Percentiles rank a stretch among this genome's conserved stretches.
Evolutionary conservation across 2,113 vertebrate genomes (phyloP).

Genomic region (Thryonomys swinderianus): DNA sequence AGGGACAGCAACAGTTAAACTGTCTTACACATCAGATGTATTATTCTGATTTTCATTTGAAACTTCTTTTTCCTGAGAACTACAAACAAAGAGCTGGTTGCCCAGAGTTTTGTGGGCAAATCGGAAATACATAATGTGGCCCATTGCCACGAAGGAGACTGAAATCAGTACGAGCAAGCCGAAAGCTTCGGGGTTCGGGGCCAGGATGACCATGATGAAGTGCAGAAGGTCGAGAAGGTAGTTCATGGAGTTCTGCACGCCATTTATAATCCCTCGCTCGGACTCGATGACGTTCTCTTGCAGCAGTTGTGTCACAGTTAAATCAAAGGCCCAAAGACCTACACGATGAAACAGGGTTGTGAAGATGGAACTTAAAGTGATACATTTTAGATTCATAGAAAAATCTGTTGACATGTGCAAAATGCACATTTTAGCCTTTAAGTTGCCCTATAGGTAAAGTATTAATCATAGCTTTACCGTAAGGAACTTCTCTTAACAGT

Average conservation of each 20-base stretch:
- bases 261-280: conserved; percentile 97
- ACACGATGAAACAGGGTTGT: conserved; percentile 21
- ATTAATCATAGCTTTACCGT: not conserved
- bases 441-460: not conserved
- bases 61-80: conserved; percentile 83
- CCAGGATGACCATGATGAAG: conserved; percentile 99
- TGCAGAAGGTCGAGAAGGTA: conserved; percentile 98
- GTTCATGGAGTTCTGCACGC: conserved; percentile 99
- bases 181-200: conserved; percentile 97
- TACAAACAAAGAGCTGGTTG: conserved; percentile 91
- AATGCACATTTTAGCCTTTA: not conserved
- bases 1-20: not conserved
- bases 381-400: not conserved
- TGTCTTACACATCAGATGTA: conserved; percentile 83
- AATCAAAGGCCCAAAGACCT: conserved; percentile 99
- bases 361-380: conserved; percentile 9
- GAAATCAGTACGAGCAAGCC: conserved; percentile 97
- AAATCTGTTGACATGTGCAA: not conserved
- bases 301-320: conserved; percentile 98
- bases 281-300: conserved; percentile 98
- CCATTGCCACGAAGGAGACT: conserved; percentile 97
- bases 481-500: conserved; percentile 34
- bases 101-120: conserved; percentile 95
- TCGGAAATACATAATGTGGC: conserved; percentile 97
- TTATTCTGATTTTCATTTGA: conserved; percentile 72